These are phyloP conservation scores for Manduca sexta DNA, from an alignment of 1,140 invertebrate genomes.

Conservation along the genomic window DNA sequence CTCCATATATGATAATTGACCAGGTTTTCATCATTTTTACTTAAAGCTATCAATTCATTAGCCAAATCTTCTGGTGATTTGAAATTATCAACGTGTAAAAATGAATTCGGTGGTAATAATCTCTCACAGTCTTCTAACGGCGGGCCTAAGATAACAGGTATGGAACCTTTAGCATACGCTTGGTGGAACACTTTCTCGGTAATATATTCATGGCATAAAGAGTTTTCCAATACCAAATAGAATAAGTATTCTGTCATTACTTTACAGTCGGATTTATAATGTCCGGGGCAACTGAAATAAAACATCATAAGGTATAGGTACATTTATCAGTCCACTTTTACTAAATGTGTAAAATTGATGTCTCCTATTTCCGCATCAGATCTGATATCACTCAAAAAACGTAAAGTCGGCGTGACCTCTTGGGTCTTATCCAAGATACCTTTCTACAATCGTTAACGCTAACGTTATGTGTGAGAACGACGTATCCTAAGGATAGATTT, in stretches of 20 bases:
- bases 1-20: conserved; percentile 81
- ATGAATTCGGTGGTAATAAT: conserved; percentile 78
- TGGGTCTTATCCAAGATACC: too few species aligned
- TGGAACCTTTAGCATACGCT: conserved; percentile 75
- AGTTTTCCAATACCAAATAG: conserved; percentile 85
- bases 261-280: conserved; percentile 75
- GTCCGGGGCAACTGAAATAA: conserved; percentile 75
- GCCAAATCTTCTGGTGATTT: conserved; percentile 79
- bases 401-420: too few species aligned
- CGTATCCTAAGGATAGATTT: too few species aligned
- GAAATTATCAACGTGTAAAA: conserved; percentile 81
- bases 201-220: conserved; percentile 80
- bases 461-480: too few species aligned
- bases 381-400: too few species aligned
- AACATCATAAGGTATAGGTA: not conserved
- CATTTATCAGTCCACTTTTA: too few species aligned
- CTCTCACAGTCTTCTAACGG: conserved; percentile 63
- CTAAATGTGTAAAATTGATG: too few species aligned
- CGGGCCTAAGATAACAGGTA: conserved; percentile 82
- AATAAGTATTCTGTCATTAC: conserved; percentile 78
- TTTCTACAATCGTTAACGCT: too few species aligned
- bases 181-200: conserved; percentile 83
- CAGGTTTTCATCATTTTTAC: conserved; percentile 23
- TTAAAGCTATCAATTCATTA: conserved; percentile 68
- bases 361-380: too few species aligned